These are phyloP conservation scores for Oncorhynchus gorbuscha DNA, from an alignment of 2,113 vertebrate genomes.

Conservation along the genomic window DNA sequence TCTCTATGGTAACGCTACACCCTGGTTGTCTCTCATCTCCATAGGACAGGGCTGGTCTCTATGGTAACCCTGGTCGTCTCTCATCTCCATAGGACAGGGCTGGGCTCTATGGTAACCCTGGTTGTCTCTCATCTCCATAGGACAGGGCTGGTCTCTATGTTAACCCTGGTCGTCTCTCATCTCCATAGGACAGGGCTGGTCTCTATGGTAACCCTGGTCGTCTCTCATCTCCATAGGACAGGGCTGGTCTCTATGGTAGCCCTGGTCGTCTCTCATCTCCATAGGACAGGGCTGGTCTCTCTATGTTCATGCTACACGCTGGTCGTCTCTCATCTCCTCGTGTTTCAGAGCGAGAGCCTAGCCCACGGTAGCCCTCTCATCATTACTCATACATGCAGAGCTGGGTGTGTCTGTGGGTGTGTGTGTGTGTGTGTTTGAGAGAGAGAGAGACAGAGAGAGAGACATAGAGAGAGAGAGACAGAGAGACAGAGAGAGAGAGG, in stretches of 20 bases:
- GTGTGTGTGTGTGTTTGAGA: too few relatives aligned
- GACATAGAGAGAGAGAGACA: too few relatives aligned
- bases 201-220: constrained; percentile 21
- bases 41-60: constrained; percentile 39
- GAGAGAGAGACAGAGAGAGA: too few relatives aligned
- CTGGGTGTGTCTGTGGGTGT: background rate
- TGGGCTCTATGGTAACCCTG: too few relatives aligned
- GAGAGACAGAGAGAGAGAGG: too few relatives aligned
- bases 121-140: constrained; percentile 14
- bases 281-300: constrained; percentile 56
- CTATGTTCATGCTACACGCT: constrained; percentile 65
- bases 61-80: constrained; percentile 15
- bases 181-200: constrained; percentile 43
- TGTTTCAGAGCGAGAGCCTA: background rate
- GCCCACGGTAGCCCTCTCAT: constrained; percentile 21
- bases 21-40: constrained; percentile 4
- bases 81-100: constrained; percentile 46
- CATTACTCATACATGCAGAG: constrained; percentile 4
- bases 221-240: constrained; percentile 38
- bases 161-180: constrained; percentile 31
- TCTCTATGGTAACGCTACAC: too few relatives aligned
- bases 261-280: constrained; percentile 6
- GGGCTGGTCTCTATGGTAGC: constrained; percentile 33
- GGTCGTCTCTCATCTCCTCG: background rate
- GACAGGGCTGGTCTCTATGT: too few relatives aligned